A percentile compares a stretch with the other conserved stretches of the same genome.
Evolutionary conservation across 2,113 vertebrate genomes (phyloP).

Genomic region (Mormoops blainvillei): DNA sequence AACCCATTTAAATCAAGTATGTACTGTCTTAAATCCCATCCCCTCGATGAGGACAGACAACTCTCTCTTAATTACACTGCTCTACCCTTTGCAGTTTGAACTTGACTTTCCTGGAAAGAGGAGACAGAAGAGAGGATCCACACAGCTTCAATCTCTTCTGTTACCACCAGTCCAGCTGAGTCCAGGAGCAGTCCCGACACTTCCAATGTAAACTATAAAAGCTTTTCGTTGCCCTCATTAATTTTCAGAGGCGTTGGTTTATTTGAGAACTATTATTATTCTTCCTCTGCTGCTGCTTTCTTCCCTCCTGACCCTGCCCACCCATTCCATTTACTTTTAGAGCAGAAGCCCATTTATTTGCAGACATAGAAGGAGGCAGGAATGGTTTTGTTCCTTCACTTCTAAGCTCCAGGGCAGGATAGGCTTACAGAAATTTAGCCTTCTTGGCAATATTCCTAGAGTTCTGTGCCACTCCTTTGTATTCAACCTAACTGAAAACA

Average conservation of each 20-base stretch:
- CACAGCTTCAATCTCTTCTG: background rate
- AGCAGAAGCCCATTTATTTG: background rate
- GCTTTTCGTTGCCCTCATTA: background rate
- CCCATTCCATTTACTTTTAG: background rate
- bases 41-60: background rate
- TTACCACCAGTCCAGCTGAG: background rate
- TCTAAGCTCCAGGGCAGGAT: background rate
- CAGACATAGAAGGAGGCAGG: background rate
- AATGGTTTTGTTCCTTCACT: background rate
- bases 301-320: background rate
- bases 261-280: background rate
- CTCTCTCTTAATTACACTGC: background rate
- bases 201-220: background rate
- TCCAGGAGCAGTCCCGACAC: background rate
- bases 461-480: background rate
- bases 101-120: background rate
- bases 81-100: background rate
- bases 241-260: background rate
- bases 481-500: background rate
- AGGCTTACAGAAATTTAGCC: background rate
- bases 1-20: background rate
- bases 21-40: background rate
- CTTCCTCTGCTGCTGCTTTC: background rate
- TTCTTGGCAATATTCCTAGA: background rate
- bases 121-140: background rate